Evolutionary conservation across 2,113 vertebrate genomes (phyloP), one percentile per base, ranked within the genome.

Genomic region (Scopus umbretta): DNA sequence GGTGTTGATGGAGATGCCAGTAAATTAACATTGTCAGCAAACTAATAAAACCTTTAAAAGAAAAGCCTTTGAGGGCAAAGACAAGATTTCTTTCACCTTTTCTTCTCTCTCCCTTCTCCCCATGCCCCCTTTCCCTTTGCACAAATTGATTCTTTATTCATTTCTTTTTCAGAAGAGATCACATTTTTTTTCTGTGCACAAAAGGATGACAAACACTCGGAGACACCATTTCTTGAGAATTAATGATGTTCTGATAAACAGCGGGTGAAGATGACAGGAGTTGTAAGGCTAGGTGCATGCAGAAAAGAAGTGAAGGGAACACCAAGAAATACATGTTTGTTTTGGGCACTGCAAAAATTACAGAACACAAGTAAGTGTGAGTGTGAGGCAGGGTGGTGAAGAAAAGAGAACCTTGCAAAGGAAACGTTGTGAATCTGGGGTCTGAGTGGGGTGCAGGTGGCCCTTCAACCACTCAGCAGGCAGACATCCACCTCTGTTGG

Each of bases 11-110:
- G 96, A 97, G 84, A 95, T 71, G 65, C 68, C 27, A 42, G 53
- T 92, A 96, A 96, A 96, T 96, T 73, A 88, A 85, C 56, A 47
- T 94, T 96, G 95, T 97, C 97, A 98, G 94, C 80, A 94, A 94
- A 85, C 56, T 97, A 94, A 93, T 97, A 96, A 97, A 97, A 96
- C 65, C 43, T 96, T 96, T 93, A 90, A 83, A 96, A 66, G n/a
- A 73, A 88, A 97, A 94, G 49, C 55, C 68, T 97, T 94, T 23
- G 52, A 96, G 50, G 43, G 61, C 49, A 92, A 94, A 94, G 68
- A 74, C 74, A 92, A 82, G 29, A 26, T 81, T 72, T 71, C 86
- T 97, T 96, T 97, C n/a, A 83, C 84, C 38, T 97, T 95, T 74
- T 53, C 22, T 93, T 90, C 38, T 72, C 6, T 72, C 30, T 43